Evolutionary conservation across 2,888 invertebrate genomes (phyloP).

Genomic region (Bellardia bayeri): DNA sequence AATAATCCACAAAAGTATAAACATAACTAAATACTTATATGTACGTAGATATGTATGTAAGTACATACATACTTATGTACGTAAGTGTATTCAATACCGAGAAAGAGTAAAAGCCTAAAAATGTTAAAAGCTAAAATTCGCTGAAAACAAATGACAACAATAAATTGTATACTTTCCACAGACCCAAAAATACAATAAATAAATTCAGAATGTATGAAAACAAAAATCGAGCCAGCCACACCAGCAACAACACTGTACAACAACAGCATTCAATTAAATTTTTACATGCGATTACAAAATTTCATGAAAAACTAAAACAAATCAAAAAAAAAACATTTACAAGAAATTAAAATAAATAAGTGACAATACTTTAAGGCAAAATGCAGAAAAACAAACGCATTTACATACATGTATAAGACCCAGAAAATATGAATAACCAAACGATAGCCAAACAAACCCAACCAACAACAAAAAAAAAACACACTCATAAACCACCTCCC

Average conservation of each 20-base stretch:
- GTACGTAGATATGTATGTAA: neutral
- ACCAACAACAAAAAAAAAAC: neutral
- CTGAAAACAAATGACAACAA: slow-evolving; percentile 75
- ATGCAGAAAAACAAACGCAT: slow-evolving; percentile 59
- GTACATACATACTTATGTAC: no score
- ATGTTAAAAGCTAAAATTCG: slow-evolving; percentile 53
- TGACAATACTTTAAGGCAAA: slow-evolving; percentile 65
- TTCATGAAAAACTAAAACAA: slow-evolving; percentile 17
- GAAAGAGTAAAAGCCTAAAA: slow-evolving; percentile 61
- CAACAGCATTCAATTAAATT: slow-evolving; percentile 64
- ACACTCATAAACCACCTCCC: slow-evolving; percentile 37
- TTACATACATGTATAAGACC: slow-evolving; percentile 53
- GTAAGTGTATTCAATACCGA: neutral
- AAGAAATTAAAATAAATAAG: slow-evolving; percentile 57
- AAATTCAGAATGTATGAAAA: slow-evolving; percentile 53
- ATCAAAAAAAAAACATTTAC: slow-evolving; percentile 25
- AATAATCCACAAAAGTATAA: slow-evolving; percentile 59
- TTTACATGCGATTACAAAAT: slow-evolving; percentile 65
- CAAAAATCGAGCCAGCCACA: slow-evolving; percentile 31
- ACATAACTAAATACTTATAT: slow-evolving; percentile 13
- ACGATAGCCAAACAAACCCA: slow-evolving; percentile 22
- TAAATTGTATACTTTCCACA: slow-evolving; percentile 74
- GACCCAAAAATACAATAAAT: slow-evolving; percentile 67
- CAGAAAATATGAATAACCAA: slow-evolving; percentile 49
- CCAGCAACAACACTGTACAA: slow-evolving; percentile 24